Conservation (phyloP, 2,113 vertebrate species). For the Pan paniscus region DNA sequence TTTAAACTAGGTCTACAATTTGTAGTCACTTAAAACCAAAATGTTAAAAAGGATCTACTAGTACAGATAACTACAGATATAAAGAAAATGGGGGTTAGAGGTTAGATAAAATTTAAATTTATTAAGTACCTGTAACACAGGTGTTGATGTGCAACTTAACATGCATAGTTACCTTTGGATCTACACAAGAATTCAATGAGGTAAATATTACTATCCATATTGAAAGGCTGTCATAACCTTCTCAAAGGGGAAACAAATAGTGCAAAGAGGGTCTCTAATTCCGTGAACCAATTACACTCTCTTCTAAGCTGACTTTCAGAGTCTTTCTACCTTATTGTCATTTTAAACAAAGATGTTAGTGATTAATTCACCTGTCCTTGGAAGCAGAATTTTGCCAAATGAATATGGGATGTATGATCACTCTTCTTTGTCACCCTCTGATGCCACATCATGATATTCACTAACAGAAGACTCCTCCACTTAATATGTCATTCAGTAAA, state of each 20-base stretch:
- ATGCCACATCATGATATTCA: neutral
- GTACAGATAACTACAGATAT: neutral
- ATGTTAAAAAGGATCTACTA: neutral
- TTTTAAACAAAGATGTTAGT: neutral
- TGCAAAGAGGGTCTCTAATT: neutral
- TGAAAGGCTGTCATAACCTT: neutral
- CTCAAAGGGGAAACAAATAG: neutral
- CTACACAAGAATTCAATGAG: neutral
- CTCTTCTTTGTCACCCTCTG: neutral
- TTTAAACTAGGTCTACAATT: neutral
- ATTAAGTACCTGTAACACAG: neutral
- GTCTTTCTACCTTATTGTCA: neutral
- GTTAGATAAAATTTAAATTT: neutral
- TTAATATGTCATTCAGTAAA: neutral
- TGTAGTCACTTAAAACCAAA: slow-evolving; percentile 1
- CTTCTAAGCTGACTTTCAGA: neutral
- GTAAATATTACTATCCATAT: fast-evolving
- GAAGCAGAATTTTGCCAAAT: neutral
- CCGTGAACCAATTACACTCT: neutral
- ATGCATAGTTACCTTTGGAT: neutral
- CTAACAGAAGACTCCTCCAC: neutral
- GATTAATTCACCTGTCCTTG: neutral
- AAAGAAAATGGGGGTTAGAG: neutral
- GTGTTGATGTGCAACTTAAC: neutral
- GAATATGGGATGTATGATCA: fast-evolving